Conservation (phyloP, 2,888 invertebrate genomes). For the Acleris literana region DNA sequence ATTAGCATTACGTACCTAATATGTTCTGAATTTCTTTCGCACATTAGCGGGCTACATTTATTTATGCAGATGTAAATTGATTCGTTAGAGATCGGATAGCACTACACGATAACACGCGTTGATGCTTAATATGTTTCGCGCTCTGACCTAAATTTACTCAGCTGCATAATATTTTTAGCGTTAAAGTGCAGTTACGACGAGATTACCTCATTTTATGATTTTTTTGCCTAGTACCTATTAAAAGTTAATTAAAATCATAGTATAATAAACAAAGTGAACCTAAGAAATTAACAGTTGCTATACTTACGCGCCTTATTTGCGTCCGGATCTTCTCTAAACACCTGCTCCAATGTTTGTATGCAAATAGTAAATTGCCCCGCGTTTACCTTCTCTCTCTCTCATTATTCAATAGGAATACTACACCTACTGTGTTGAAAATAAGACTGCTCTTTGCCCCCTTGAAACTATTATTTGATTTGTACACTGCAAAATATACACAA, state of each 20-base stretch:
- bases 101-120: constrained; percentile 4
- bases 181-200: background rate
- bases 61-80: background rate
- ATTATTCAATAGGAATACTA: background rate
- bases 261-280: background rate
- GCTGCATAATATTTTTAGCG: constrained; percentile 1
- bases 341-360: constrained; percentile 17
- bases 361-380: constrained; percentile 14
- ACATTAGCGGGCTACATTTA: background rate
- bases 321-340: constrained; percentile 7
- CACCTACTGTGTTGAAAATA: background rate
- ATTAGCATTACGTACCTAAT: no score
- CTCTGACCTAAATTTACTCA: constrained; percentile 17
- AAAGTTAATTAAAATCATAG: no score
- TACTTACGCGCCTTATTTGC: constrained; percentile 5
- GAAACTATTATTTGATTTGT: no score
- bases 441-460: background rate
- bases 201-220: no score
- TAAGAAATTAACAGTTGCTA: background rate
- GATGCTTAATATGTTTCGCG: background rate
- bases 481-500: no score
- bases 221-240: no score
- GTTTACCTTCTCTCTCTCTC: background rate
- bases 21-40: no score
- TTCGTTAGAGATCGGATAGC: background rate